Conservation (phyloP, 2,797 vertebrate species). For the Gallinago solitaria region DNA sequence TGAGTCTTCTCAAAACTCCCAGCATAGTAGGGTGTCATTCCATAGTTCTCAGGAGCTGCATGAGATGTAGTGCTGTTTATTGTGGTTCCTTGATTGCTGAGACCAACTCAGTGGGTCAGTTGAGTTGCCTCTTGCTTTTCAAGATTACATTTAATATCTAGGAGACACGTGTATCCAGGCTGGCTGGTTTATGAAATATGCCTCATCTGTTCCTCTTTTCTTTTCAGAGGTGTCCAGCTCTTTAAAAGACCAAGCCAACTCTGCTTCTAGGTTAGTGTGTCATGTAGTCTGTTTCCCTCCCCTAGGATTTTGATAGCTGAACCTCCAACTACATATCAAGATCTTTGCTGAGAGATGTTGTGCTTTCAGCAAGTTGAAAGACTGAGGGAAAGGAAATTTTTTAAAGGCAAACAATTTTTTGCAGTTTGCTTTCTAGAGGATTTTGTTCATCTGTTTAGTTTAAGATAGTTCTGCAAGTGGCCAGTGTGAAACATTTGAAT, state of each 20-base stretch:
- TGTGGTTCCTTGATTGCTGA: neutral
- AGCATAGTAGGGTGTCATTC: neutral
- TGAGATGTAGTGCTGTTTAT: neutral
- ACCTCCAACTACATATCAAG: neutral
- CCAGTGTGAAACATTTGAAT: neutral
- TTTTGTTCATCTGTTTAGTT: neutral
- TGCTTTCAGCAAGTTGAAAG: neutral
- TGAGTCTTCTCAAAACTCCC: neutral
- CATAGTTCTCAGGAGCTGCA: neutral
- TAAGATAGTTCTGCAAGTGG: neutral
- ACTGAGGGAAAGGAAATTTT: neutral
- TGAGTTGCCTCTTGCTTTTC: neutral
- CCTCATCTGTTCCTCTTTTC: slow-evolving; percentile 47
- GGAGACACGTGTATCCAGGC: neutral
- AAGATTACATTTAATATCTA: neutral
- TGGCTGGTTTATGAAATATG: neutral
- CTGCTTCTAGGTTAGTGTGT: slow-evolving; percentile 50
- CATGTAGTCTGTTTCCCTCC: neutral
- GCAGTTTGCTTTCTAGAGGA: neutral
- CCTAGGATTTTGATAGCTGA: neutral
- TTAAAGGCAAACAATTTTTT: neutral
- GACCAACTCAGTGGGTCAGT: neutral
- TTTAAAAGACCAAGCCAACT: slow-evolving; percentile 43
- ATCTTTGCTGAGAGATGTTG: neutral
- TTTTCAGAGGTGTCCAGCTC: slow-evolving; percentile 31